Conservation (phyloP, 2,888 invertebrate species). For the Drosophila mettleri region DNA sequence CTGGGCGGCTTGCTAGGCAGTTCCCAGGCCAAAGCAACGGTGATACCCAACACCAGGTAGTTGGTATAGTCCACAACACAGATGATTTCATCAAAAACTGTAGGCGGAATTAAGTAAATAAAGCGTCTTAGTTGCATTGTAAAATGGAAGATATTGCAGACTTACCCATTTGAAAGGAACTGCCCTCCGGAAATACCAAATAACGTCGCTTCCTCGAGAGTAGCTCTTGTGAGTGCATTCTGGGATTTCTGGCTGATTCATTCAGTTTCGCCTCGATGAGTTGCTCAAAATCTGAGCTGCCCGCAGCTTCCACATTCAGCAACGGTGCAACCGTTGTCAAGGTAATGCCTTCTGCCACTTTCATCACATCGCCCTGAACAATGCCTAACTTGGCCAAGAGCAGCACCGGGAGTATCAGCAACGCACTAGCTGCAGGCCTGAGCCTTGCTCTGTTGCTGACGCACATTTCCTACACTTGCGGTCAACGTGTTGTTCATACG, state of each 20-base stretch:
- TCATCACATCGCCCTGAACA: conserved; percentile 37
- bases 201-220: conserved; percentile 85
- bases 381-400: conserved; percentile 15
- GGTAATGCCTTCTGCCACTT: conserved; percentile 37
- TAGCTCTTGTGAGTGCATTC: conserved; percentile 61
- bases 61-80: conserved; percentile 84
- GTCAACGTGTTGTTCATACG: conserved; percentile 55
- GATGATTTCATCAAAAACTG: conserved; percentile 84
- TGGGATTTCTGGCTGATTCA: conserved; percentile 38
- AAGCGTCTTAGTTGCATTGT: conserved; percentile 34
- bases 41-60: conserved; percentile 89
- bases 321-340: conserved; percentile 32
- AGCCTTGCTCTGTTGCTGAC: conserved; percentile 26
- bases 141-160: conserved; percentile 8
- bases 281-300: conserved; percentile 52
- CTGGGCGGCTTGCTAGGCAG: conserved; percentile 88
- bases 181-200: conserved; percentile 86
- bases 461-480: conserved; percentile 63
- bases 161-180: conserved; percentile 85
- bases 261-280: conserved; percentile 65
- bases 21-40: conserved; percentile 92
- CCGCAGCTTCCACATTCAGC: conserved; percentile 20
- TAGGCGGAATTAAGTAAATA: conserved; percentile 19
- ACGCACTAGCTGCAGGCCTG: conserved; percentile 17
- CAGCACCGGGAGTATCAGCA: conserved; percentile 8